phyloP scores from a whole-genome alignment of 2,888 invertebrate species.

The Dichetophora obliterata region DNA sequence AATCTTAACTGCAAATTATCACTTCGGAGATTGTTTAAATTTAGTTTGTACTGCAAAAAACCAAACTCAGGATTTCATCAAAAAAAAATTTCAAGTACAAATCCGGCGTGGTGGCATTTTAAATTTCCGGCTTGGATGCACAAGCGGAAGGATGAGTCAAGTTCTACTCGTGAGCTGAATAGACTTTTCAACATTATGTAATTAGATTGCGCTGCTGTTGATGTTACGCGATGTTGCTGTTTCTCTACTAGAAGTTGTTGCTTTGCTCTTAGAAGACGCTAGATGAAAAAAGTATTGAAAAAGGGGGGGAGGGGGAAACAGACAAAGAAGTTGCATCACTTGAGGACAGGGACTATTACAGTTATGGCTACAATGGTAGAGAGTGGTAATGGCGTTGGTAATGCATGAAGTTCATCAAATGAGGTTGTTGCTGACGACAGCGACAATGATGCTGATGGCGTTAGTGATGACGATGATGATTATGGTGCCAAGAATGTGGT shows the following conservation, averaged over 20 bases:
- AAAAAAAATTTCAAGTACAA: neutral
- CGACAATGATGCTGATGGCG: neutral
- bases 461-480: constrained; percentile 1
- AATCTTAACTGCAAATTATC: neutral
- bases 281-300: too few relatives aligned
- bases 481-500: too few relatives aligned
- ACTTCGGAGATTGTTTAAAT: too few relatives aligned
- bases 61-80: too few relatives aligned
- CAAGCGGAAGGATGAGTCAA: constrained; percentile 10
- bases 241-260: neutral
- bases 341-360: too few relatives aligned
- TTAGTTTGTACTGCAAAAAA: neutral
- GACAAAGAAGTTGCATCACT: too few relatives aligned
- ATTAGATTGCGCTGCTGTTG: constrained; percentile 17
- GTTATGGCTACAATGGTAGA: too few relatives aligned
- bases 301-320: too few relatives aligned
- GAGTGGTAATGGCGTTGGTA: neutral
- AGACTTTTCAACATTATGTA: neutral
- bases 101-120: neutral
- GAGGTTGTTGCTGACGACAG: neutral
- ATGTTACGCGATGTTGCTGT: neutral
- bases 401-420: neutral
- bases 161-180: neutral
- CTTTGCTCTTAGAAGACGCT: too few relatives aligned
- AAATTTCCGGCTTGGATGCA: neutral